These are phyloP conservation scores for Frankliniella fusca DNA, from an alignment of 2,888 invertebrate genomes.

Conservation along the genomic window DNA sequence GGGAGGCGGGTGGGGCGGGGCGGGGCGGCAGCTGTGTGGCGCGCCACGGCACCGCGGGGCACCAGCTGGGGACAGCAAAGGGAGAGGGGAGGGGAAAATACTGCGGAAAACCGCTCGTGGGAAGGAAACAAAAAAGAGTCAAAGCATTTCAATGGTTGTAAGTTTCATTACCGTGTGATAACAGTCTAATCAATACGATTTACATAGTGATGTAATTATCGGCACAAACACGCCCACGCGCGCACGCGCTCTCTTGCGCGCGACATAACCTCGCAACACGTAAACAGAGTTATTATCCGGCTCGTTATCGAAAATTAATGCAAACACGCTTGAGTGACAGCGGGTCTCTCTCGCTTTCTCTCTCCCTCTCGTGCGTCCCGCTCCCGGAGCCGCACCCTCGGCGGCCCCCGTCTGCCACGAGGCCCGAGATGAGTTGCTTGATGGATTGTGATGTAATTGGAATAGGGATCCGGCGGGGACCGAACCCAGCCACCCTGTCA, in stretches of 20 bases:
- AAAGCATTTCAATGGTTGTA: too few species aligned
- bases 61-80: not conserved
- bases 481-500: too few species aligned
- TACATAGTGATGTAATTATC: too few species aligned
- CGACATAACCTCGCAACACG: too few species aligned
- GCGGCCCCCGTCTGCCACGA: not conserved
- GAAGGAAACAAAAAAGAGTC: too few species aligned
- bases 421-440: not conserved
- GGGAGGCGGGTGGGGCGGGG: not conserved
- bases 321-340: constrained; percentile 4
- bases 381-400: not conserved
- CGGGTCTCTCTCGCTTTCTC: not conserved
- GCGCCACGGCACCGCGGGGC: not conserved
- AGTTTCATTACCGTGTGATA: too few species aligned
- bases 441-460: constrained; percentile 6
- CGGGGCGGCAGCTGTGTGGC: not conserved
- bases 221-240: too few species aligned
- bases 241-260: too few species aligned
- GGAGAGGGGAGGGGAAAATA: not conserved
- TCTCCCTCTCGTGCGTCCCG: not conserved
- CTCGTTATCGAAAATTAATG: constrained; percentile 20
- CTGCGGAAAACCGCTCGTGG: too few species aligned
- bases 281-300: not conserved
- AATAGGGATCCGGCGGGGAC: not conserved
- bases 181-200: too few species aligned